Evolutionary conservation across 1,140 invertebrate species (phyloP).

Genomic region (Saccostrea cuccullata): DNA sequence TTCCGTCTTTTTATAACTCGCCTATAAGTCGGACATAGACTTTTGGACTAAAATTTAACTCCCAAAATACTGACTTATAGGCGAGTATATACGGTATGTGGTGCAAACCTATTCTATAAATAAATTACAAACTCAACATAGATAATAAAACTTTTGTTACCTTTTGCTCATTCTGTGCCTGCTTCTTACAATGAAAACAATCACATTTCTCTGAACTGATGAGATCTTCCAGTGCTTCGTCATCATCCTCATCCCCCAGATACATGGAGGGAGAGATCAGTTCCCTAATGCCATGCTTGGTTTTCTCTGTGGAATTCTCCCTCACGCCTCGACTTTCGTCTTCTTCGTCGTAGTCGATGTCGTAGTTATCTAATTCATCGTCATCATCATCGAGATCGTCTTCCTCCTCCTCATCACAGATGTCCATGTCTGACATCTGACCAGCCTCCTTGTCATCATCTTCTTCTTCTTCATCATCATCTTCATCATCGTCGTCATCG

Average conservation of each 20-base stretch:
- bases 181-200: constrained; percentile 71
- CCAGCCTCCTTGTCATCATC: constrained; percentile 46
- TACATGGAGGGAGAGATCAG: constrained; percentile 37
- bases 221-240: constrained; percentile 51
- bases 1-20: too few relatives aligned
- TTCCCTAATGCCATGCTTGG: neutral
- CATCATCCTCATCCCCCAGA: constrained; percentile 54
- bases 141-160: constrained; percentile 45
- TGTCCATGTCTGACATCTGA: constrained; percentile 43
- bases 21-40: too few relatives aligned
- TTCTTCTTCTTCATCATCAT: constrained; percentile 55
- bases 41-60: too few relatives aligned
- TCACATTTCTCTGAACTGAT: constrained; percentile 67
- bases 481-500: constrained; percentile 45
- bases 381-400: constrained; percentile 63
- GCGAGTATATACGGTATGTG: too few relatives aligned
- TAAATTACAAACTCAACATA: too few relatives aligned
- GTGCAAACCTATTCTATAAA: too few relatives aligned
- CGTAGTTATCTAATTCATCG: constrained; percentile 59
- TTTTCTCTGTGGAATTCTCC: constrained; percentile 54
- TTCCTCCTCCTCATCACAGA: constrained; percentile 57
- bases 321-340: constrained; percentile 59
- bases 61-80: too few relatives aligned
- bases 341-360: constrained; percentile 60
- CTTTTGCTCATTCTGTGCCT: constrained; percentile 68